These are phyloP conservation scores for Aulostomus chinensis DNA, from an alignment of 2,797 vertebrate genomes.

Conservation along the genomic window DNA sequence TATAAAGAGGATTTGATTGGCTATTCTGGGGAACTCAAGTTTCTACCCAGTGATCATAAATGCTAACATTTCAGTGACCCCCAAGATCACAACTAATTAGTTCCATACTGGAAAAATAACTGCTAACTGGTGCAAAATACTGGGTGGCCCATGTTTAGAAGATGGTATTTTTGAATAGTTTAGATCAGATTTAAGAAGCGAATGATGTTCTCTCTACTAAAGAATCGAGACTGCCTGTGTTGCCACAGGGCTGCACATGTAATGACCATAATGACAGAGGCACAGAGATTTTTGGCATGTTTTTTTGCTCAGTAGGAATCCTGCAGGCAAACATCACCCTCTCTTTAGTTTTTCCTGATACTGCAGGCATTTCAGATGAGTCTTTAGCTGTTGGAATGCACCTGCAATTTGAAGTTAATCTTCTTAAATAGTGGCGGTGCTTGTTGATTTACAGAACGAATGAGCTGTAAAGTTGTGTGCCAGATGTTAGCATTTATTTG, in stretches of 20 bases:
- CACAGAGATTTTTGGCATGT: slow-evolving; percentile 5
- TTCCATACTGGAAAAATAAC: slow-evolving; percentile 29
- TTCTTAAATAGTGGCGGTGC: slow-evolving; percentile 18
- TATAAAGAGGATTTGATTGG: background rate
- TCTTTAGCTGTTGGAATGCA: slow-evolving; percentile 43
- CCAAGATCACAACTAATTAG: slow-evolving; percentile 21
- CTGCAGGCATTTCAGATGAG: slow-evolving; percentile 18
- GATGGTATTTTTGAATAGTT: too few relatives aligned
- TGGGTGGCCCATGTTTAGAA: slow-evolving; percentile 10
- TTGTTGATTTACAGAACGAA: slow-evolving; percentile 43
- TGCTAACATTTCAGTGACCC: slow-evolving; percentile 27
- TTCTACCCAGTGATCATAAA: slow-evolving; percentile 17
- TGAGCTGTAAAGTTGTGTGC: slow-evolving; percentile 40
- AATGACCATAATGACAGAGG: slow-evolving; percentile 31
- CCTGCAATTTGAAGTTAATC: slow-evolving; percentile 38
- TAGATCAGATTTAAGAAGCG: too few relatives aligned
- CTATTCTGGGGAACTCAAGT: slow-evolving; percentile 5
- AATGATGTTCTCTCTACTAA: slow-evolving; percentile 28
- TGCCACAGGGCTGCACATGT: slow-evolving; percentile 8
- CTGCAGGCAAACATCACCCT: slow-evolving; percentile 1
- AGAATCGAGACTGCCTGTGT: slow-evolving; percentile 9
- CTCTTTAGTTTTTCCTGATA: slow-evolving; percentile 2
- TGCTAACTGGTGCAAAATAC: slow-evolving; percentile 17
- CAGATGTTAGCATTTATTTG: slow-evolving; percentile 61
- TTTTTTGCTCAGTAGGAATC: slow-evolving; percentile 17